Evolutionary conservation across 2,113 vertebrate species (phyloP).

Genomic region (Condylura cristata): DNA sequence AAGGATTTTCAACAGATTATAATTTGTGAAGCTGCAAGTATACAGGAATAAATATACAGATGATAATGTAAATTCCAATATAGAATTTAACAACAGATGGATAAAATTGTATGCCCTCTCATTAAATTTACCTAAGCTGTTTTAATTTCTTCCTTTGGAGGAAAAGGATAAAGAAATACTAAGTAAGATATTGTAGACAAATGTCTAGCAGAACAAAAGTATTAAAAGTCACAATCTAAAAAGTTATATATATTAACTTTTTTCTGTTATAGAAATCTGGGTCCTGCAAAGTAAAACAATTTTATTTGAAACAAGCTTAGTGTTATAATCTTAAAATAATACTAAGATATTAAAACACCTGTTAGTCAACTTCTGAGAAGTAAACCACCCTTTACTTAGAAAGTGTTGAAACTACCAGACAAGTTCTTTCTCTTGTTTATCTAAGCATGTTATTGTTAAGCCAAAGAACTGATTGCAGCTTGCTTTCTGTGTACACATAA

Average conservation of each 20-base stretch:
- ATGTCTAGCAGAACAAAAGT: not conserved
- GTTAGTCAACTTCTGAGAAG: not conserved
- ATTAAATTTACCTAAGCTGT: not conserved
- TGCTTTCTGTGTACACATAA: not conserved
- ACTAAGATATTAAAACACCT: not conserved
- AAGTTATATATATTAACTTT: not conserved
- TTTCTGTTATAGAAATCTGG: constrained; percentile 15
- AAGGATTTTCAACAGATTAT: constrained; percentile 48
- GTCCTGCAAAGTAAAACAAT: not conserved
- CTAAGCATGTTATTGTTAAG: not conserved
- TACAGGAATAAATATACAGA: constrained; percentile 37
- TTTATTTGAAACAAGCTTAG: constrained; percentile 14
- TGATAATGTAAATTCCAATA: constrained; percentile 46
- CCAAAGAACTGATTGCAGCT: not conserved
- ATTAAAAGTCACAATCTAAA: constrained; percentile 4
- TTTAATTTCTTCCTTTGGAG: constrained; percentile 28
- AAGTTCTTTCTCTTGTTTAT: not conserved
- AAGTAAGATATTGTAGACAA: not conserved
- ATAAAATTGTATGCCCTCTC: not conserved
- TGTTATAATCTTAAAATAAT: not conserved
- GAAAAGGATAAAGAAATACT: not conserved
- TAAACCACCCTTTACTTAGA: not conserved
- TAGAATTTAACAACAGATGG: constrained; percentile 42
- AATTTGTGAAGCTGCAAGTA: constrained; percentile 13
- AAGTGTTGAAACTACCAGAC: not conserved